Evolutionary conservation across 2,888 invertebrate genomes (phyloP).

Genomic region (Agrotis exclamationis): DNA sequence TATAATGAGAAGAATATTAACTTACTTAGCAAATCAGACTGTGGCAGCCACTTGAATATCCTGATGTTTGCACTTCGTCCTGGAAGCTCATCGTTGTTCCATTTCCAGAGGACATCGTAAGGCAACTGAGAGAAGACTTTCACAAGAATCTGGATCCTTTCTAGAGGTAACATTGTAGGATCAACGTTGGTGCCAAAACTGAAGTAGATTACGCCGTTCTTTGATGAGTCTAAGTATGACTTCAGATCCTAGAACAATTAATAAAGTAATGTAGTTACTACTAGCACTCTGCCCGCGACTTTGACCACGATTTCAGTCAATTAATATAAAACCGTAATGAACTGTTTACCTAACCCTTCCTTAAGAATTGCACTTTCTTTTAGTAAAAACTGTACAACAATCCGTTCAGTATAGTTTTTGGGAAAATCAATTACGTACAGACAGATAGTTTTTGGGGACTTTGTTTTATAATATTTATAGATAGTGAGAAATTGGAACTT

Average conservation of each 20-base stretch:
- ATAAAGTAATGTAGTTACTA: too few species aligned
- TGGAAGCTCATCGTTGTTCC: slow-evolving; percentile 74
- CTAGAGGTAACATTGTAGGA: slow-evolving; percentile 69
- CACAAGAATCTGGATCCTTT: slow-evolving; percentile 70
- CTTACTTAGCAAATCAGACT: slow-evolving; percentile 69
- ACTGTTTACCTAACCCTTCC: too few species aligned
- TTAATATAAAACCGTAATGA: too few species aligned
- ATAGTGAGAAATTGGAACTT: too few species aligned
- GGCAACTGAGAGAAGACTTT: slow-evolving; percentile 77
- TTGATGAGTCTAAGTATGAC: slow-evolving; percentile 76
- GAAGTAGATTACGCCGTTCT: slow-evolving; percentile 77
- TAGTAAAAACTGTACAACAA: too few species aligned
- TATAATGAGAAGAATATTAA: background rate
- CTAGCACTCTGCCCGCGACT: too few species aligned
- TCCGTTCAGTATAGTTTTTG: too few species aligned
- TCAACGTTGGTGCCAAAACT: slow-evolving; percentile 81
- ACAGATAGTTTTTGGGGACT: too few species aligned
- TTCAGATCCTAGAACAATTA: slow-evolving; percentile 67
- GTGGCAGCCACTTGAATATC: slow-evolving; percentile 80
- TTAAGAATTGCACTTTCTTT: too few species aligned
- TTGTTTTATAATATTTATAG: too few species aligned
- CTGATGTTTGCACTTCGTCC: slow-evolving; percentile 73
- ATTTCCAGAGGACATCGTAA: slow-evolving; percentile 83
- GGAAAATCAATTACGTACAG: too few species aligned
- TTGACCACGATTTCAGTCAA: too few species aligned